These are phyloP conservation scores for Dryobotodes eremita DNA, from an alignment of 2,888 invertebrate species.

Conservation along the genomic window DNA sequence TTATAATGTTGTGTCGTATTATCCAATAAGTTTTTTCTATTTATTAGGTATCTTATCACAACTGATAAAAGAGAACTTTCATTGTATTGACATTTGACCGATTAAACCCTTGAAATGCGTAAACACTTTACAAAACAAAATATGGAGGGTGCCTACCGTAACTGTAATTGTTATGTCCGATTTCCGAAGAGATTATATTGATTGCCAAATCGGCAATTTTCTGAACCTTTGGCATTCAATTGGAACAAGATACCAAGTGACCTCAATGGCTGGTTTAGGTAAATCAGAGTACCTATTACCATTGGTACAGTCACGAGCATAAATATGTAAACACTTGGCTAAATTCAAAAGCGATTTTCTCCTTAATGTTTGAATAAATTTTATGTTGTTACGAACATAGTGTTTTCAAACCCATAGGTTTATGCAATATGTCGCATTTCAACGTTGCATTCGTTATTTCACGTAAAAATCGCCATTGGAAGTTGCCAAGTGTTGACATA, in stretches of 20 bases:
- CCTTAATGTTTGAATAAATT: too few species aligned
- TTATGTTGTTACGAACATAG: too few species aligned
- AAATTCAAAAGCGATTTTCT: too few species aligned
- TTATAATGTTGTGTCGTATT: conserved; percentile 29
- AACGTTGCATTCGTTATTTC: too few species aligned
- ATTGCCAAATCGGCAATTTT: not conserved
- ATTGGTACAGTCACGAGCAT: too few species aligned
- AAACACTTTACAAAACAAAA: not conserved
- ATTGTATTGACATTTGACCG: conserved; percentile 27
- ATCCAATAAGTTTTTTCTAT: not conserved
- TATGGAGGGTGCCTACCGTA: not conserved
- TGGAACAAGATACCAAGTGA: not conserved
- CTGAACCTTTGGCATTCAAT: not conserved
- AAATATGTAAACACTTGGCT: too few species aligned
- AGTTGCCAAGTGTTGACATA: too few species aligned
- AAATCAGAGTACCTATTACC: not conserved
- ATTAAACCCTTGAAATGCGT: conserved; percentile 1
- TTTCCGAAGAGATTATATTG: too few species aligned
- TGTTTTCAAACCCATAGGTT: too few species aligned
- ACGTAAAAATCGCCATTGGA: too few species aligned
- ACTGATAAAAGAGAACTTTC: conserved; percentile 15
- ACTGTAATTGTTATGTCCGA: not conserved
- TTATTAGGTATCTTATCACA: conserved; percentile 30
- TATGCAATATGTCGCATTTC: too few species aligned
- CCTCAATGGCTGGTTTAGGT: not conserved